Conservation (phyloP, 2,888 invertebrate species). For the Drosophila kuntzei region DNA sequence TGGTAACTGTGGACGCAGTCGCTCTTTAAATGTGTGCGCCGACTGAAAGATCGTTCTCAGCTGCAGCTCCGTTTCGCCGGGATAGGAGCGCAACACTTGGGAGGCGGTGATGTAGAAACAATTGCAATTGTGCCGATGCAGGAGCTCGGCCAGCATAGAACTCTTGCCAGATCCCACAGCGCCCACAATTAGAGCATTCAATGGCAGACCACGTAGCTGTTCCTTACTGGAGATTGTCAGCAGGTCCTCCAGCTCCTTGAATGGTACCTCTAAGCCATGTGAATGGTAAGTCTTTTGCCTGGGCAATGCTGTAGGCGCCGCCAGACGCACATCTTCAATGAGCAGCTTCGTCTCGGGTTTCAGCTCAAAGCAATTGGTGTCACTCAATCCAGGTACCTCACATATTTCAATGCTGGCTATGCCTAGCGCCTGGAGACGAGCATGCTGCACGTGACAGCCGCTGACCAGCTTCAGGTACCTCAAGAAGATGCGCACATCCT, state of each 20-base stretch:
- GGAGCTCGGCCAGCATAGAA: slow-evolving; percentile 86
- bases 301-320: slow-evolving; percentile 2
- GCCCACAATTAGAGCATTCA: slow-evolving; percentile 84
- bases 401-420: slow-evolving; percentile 65
- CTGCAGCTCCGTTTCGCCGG: slow-evolving; percentile 87
- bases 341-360: slow-evolving; percentile 50
- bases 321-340: slow-evolving; percentile 69
- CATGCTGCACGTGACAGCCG: slow-evolving; percentile 57
- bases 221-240: slow-evolving; percentile 32
- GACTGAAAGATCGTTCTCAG: slow-evolving; percentile 86
- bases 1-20: slow-evolving; percentile 74
- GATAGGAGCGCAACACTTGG: slow-evolving; percentile 85
- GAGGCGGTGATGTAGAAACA: slow-evolving; percentile 85
- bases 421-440: slow-evolving; percentile 54
- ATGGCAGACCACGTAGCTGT: slow-evolving; percentile 41
- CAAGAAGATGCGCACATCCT: slow-evolving; percentile 48
- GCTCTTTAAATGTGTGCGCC: slow-evolving; percentile 80
- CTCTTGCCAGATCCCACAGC: slow-evolving; percentile 88
- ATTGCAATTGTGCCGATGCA: slow-evolving; percentile 85
- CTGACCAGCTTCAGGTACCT: slow-evolving; percentile 46
- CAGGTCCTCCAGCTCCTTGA: slow-evolving; percentile 71
- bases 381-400: slow-evolving; percentile 23
- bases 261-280: slow-evolving; percentile 69
- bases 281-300: slow-evolving; percentile 25
- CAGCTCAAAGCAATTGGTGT: slow-evolving; percentile 56